phyloP scores from a whole-genome alignment of 2,797 vertebrate species.

The Falco rusticolus region DNA sequence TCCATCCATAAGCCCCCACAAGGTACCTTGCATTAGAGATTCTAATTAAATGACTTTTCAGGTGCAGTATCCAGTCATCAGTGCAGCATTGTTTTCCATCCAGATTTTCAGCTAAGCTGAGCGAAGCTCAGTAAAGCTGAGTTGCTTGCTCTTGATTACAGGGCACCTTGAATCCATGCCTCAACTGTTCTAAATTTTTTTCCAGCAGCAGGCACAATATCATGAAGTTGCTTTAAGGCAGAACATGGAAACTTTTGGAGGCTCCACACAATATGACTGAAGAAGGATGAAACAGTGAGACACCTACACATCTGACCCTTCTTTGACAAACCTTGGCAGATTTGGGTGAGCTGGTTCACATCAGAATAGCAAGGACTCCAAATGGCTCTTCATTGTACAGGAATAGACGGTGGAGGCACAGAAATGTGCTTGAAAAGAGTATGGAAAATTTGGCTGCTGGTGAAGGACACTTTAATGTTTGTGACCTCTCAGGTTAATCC shows the following conservation, averaged over 20 bases:
- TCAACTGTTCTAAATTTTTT: not conserved
- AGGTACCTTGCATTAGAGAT: not conserved
- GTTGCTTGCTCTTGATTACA: not conserved
- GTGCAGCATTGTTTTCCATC: not conserved
- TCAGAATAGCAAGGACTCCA: not conserved
- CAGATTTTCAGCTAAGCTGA: not conserved
- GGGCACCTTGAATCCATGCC: not conserved
- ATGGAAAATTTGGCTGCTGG: not conserved
- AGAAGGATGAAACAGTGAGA: not conserved
- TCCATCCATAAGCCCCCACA: not conserved
- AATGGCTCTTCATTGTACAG: not conserved
- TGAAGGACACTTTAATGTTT: not conserved
- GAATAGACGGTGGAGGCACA: not conserved
- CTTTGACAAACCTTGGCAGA: not conserved
- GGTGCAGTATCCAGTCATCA: not conserved
- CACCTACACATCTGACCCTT: not conserved
- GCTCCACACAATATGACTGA: not conserved
- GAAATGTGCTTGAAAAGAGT: not conserved
- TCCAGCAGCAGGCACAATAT: fast-evolving
- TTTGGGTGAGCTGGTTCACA: not conserved
- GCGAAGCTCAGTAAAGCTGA: not conserved
- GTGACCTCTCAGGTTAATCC: not conserved
- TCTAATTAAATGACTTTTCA: not conserved
- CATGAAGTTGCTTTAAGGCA: not conserved
- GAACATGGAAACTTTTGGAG: not conserved